phyloP scores from a whole-genome alignment of 2,888 invertebrate species.

The Chelonus formosanus region DNA sequence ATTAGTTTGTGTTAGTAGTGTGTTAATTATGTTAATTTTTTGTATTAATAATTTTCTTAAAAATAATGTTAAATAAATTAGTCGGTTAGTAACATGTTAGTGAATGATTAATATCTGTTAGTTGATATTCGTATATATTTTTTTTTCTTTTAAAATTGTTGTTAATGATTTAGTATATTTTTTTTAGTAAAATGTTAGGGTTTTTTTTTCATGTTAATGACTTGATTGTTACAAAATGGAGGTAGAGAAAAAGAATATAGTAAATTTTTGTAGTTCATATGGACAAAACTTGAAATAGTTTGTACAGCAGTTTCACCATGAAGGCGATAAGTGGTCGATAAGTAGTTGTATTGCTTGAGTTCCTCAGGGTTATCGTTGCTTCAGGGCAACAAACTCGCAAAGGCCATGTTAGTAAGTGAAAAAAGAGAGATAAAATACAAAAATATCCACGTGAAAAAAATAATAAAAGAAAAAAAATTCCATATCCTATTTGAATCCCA shows the following conservation, averaged over 20 bases:
- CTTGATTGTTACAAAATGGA: background rate
- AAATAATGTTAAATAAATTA: too few species aligned
- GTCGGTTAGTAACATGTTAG: too few species aligned
- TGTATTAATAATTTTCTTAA: too few species aligned
- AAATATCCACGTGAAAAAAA: conserved; percentile 18
- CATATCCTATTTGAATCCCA: too few species aligned
- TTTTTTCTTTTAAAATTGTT: too few species aligned
- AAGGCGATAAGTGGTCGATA: conserved; percentile 61
- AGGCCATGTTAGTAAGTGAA: conserved; percentile 27
- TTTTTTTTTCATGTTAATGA: background rate
- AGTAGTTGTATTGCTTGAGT: conserved; percentile 58
- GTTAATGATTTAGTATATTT: background rate
- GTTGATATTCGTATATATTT: too few species aligned
- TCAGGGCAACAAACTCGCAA: conserved; percentile 63
- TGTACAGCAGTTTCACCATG: conserved; percentile 34
- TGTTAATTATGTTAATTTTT: too few species aligned
- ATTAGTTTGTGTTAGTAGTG: too few species aligned
- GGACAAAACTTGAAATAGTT: conserved; percentile 40
- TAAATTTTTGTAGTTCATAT: conserved; percentile 30
- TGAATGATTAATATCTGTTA: too few species aligned
- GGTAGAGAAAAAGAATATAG: background rate
- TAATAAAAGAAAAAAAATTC: background rate
- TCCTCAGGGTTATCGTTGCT: conserved; percentile 63
- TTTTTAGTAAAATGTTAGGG: conserved; percentile 16
- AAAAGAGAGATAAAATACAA: conserved; percentile 26